Evolutionary conservation across 2,113 vertebrate species (phyloP).

Genomic region (Scalopus aquaticus): DNA sequence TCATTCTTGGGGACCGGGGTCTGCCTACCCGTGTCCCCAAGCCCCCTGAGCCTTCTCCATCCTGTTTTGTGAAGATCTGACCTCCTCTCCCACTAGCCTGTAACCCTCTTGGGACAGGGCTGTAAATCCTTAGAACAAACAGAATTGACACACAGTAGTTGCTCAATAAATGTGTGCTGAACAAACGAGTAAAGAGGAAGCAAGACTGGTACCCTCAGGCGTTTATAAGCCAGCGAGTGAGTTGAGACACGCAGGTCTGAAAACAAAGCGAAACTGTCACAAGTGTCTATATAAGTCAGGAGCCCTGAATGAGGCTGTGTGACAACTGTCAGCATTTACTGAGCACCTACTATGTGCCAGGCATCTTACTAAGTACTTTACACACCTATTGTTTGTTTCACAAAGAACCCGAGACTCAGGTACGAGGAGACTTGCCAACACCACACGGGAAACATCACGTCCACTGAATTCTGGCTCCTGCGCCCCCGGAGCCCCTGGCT

Average conservation of each 20-base stretch:
- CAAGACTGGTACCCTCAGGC: neutral
- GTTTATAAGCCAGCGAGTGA: neutral
- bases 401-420: neutral
- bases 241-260: neutral
- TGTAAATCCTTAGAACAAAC: neutral
- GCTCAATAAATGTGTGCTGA: neutral
- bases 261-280: neutral
- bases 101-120: neutral
- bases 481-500: neutral
- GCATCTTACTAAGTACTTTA: neutral
- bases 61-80: neutral
- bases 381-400: rapidly evolving
- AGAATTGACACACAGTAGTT: neutral
- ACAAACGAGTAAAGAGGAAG: neutral
- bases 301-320: neutral
- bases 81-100: neutral
- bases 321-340: neutral
- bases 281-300: neutral
- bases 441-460: neutral
- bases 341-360: neutral
- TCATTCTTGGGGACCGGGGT: neutral
- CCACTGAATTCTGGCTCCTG: neutral
- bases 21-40: neutral
- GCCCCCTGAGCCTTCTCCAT: too few species aligned
- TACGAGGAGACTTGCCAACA: neutral